Evolutionary conservation across 1,140 invertebrate species (phyloP).

Genomic region (Psilanteris sp.): DNA sequence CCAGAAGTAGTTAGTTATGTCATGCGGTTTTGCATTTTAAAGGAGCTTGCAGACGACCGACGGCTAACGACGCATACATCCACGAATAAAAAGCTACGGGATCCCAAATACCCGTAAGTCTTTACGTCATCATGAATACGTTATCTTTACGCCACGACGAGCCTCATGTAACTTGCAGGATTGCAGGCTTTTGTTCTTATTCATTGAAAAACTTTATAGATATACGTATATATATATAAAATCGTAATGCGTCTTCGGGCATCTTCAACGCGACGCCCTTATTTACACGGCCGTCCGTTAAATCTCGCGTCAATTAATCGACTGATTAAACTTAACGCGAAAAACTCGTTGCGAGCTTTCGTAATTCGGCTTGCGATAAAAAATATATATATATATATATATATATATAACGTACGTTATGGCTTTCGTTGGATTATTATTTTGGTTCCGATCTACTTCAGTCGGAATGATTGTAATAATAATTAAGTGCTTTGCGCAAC

Average conservation of each 20-base stretch:
- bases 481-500: constrained; percentile 36
- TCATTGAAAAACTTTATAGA: constrained; percentile 40
- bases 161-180: constrained; percentile 7
- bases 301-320: constrained; percentile 32
- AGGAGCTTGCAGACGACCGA: constrained; percentile 64
- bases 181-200: constrained; percentile 25
- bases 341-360: constrained; percentile 4
- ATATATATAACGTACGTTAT: no score
- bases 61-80: constrained; percentile 66
- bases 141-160: constrained; percentile 7
- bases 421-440: constrained; percentile 43
- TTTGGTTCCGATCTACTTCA: constrained; percentile 50
- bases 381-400: no score
- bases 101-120: constrained; percentile 36
- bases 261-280: constrained; percentile 4
- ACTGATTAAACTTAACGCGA: constrained; percentile 30
- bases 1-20: constrained; percentile 71
- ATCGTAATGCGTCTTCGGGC: constrained; percentile 1
- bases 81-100: constrained; percentile 50
- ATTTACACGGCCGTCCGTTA: constrained; percentile 1
- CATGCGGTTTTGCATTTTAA: constrained; percentile 71
- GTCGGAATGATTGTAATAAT: constrained; percentile 53
- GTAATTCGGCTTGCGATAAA: no score
- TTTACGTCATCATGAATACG: constrained; percentile 51
- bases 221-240: constrained; percentile 11